Evolutionary conservation across 1,140 invertebrate species (phyloP).

Genomic region (Drosophila simulans): DNA sequence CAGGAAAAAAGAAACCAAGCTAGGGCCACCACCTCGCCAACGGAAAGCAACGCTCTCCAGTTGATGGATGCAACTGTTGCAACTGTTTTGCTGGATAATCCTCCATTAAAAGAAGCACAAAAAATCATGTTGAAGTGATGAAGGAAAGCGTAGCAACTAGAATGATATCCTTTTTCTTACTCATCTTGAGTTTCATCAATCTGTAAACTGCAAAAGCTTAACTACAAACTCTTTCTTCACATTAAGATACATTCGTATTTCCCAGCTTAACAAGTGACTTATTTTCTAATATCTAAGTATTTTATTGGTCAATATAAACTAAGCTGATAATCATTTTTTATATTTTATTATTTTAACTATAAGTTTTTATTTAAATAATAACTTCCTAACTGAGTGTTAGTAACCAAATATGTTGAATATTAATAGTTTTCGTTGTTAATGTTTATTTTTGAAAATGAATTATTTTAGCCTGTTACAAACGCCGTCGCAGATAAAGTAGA

Average conservation of each 20-base stretch:
- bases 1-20: slow-evolving; percentile 36
- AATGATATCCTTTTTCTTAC: background rate
- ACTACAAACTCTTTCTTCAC: too few relatives aligned
- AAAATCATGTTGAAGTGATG: slow-evolving; percentile 6
- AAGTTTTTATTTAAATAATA: too few relatives aligned
- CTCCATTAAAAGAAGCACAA: slow-evolving; percentile 65
- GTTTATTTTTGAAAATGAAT: background rate
- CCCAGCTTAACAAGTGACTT: too few relatives aligned
- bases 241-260: too few relatives aligned
- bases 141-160: background rate
- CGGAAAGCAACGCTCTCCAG: slow-evolving; percentile 49
- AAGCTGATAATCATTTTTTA: too few relatives aligned
- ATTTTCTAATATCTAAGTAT: too few relatives aligned
- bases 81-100: slow-evolving; percentile 66
- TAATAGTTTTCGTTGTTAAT: background rate
- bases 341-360: too few relatives aligned
- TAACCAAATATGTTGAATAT: background rate
- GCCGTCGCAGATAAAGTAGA: background rate
- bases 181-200: background rate
- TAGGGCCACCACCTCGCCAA: slow-evolving; percentile 46
- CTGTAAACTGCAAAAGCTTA: too few relatives aligned
- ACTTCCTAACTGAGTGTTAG: background rate
- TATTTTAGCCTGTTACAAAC: slow-evolving; percentile 11
- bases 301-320: too few relatives aligned
- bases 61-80: slow-evolving; percentile 75